A percentile compares a stretch with the other conserved stretches of the same genome.
Conservation (phyloP, 2,797 vertebrate genomes). For the Microtus obscurus region DNA sequence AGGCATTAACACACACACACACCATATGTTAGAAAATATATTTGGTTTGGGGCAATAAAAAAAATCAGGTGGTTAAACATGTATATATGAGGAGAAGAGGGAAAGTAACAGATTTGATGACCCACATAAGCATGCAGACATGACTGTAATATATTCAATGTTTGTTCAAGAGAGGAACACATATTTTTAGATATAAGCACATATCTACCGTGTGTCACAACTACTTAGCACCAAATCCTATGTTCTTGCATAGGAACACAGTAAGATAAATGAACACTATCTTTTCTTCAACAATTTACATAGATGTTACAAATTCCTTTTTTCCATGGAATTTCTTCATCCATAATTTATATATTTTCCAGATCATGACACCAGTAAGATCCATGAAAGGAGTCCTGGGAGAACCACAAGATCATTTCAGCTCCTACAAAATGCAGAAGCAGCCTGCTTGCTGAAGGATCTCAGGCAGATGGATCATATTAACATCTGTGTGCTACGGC, state of each 20-base stretch:
- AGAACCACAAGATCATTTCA: constrained; percentile 26
- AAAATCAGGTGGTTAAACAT: background rate
- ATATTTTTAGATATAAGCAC: background rate
- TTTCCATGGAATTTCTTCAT: background rate
- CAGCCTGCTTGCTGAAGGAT: constrained; percentile 20
- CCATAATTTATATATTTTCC: background rate
- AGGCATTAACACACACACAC: background rate
- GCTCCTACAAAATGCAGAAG: background rate
- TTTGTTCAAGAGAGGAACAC: background rate
- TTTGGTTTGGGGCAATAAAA: background rate
- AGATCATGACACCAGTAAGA: background rate
- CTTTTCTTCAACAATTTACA: background rate
- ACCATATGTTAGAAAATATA: background rate
- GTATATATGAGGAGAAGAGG: background rate
- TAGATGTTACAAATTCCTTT: background rate
- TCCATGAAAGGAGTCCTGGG: background rate
- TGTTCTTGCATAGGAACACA: background rate
- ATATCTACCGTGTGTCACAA: background rate
- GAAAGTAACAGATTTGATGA: background rate
- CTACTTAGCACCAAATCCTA: background rate
- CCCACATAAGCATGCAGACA: background rate
- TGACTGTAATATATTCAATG: background rate
- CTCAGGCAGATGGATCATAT: constrained; percentile 76
- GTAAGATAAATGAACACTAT: background rate
- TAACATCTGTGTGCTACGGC: background rate